Evolutionary conservation across 2,113 vertebrate species (phyloP).

Genomic region (Tautogolabrus adspersus): DNA sequence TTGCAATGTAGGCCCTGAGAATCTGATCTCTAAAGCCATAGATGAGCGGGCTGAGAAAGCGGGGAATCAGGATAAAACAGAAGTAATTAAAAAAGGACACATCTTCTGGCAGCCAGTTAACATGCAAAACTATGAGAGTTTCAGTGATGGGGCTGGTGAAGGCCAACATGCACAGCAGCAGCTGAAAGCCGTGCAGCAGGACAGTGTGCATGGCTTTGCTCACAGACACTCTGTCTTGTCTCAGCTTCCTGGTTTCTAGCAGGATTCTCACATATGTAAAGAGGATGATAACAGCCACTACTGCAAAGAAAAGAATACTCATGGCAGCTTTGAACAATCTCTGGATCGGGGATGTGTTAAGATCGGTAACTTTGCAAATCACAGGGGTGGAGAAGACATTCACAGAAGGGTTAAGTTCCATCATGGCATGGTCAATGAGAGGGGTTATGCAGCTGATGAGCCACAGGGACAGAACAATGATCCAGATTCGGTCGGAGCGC

Average conservation of each 20-base stretch:
- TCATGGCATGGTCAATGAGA: slow-evolving; percentile 57
- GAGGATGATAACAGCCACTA: slow-evolving; percentile 74
- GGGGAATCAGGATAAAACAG: slow-evolving; percentile 78
- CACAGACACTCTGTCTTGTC: slow-evolving; percentile 73
- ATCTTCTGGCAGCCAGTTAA: slow-evolving; percentile 52
- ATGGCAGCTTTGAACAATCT: slow-evolving; percentile 57
- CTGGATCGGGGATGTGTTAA: slow-evolving; percentile 71
- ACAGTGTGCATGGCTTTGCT: slow-evolving; percentile 81
- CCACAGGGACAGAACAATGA: slow-evolving; percentile 73
- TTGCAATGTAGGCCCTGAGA: slow-evolving; percentile 65
- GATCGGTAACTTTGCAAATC: slow-evolving; percentile 4
- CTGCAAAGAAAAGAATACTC: slow-evolving; percentile 73
- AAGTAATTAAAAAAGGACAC: slow-evolving; percentile 76
- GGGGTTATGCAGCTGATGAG: slow-evolving; percentile 62
- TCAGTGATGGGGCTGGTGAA: slow-evolving; percentile 77
- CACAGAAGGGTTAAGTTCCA: neutral
- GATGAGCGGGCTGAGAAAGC: slow-evolving; percentile 82
- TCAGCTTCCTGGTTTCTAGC: slow-evolving; percentile 76
- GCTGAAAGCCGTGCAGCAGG: slow-evolving; percentile 81
- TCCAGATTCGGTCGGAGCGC: slow-evolving; percentile 78
- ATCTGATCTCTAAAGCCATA: slow-evolving; percentile 80
- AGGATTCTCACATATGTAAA: slow-evolving; percentile 83
- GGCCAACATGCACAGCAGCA: slow-evolving; percentile 78
- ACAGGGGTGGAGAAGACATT: slow-evolving; percentile 46
- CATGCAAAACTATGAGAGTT: slow-evolving; percentile 14